Evolutionary conservation across 2,113 vertebrate genomes (phyloP), one percentile per base, ranked within the genome.

Genomic region (Anguilla japonica): DNA sequence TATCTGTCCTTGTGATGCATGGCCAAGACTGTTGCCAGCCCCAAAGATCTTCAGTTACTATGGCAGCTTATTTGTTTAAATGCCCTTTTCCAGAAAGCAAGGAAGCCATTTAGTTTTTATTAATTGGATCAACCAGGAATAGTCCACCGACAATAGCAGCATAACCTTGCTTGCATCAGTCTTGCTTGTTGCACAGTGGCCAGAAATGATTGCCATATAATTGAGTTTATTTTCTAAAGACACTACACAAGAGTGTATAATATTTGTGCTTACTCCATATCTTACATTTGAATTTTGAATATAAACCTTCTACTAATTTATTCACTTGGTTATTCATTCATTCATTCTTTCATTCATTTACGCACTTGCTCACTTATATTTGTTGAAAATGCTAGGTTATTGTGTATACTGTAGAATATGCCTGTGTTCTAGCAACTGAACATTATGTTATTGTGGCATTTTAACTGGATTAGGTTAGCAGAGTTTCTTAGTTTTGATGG

Each of bases 81-180:
- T 50, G 84, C 39, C 60, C 8, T 75, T 60, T 46, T 88, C 29
- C 53, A 83, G 57, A 84, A 71, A 67, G 84, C 86, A 41, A 67
- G 87, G 87, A 87, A 89, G 63, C 86, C 87, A 71, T 82, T 82
- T 84, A 50, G 78, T 81, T 81, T 87, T 41, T 67, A 89, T 89
- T 84, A 89, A 91, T 88, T 79, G 18, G 89, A 90, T 86, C 40
- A 89, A 86, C 5, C 71, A 88, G 89, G 87, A 88, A 84, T 83
- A 83, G 8, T 41, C 82, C 41, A 78, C 41, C 46, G 41, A 6
- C 75, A 84, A 15, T 41, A 26, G 83, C 79, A 71, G 53, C 29
- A 34, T 81, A 1, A 87, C 86, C 79, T 75, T 50, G 63, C 50
- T 89, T 83, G 85, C 67, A 29, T 71, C 9, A 40, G 41, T 87